A percentile compares a stretch with the other conserved stretches of the same genome.
phyloP scores from a whole-genome alignment of 2,888 invertebrate species.

The Ectemnius lituratus region DNA sequence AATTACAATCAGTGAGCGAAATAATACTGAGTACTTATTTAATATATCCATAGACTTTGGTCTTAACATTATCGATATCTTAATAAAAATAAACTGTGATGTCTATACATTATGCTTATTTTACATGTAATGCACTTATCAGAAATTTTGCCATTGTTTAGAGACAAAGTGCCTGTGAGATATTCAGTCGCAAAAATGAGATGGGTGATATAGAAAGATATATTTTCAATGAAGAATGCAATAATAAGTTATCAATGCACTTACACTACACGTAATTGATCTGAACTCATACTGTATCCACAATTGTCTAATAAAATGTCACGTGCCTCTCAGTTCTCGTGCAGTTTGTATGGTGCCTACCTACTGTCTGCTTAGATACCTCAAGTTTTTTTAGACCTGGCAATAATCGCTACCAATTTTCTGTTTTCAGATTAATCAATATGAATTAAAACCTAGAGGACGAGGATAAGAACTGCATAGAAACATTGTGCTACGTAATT shows the following conservation, averaged over 20 bases:
- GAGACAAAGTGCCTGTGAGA: constrained; percentile 75
- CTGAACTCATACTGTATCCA: constrained; percentile 68
- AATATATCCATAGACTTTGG: constrained; percentile 26
- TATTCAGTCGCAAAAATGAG: constrained; percentile 64
- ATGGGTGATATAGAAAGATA: constrained; percentile 59
- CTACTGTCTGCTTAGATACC: background rate
- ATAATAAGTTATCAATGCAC: constrained; percentile 66
- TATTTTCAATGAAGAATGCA: constrained; percentile 72
- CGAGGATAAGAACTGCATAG: constrained; percentile 26
- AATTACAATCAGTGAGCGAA: background rate
- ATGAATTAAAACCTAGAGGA: constrained; percentile 24
- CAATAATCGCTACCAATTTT: constrained; percentile 26
- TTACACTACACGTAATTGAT: constrained; percentile 64
- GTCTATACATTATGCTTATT: constrained; percentile 50
- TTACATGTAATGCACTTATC: constrained; percentile 52
- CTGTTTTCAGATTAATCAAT: constrained; percentile 44
- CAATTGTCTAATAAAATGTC: constrained; percentile 71
- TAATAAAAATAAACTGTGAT: constrained; percentile 49
- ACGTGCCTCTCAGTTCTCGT: constrained; percentile 65
- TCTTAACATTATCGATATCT: constrained; percentile 41
- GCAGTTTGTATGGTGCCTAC: constrained; percentile 16
- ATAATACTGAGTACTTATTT: constrained; percentile 27
- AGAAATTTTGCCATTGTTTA: constrained; percentile 63
- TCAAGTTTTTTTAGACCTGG: no score
- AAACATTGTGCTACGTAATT: constrained; percentile 27